A percentile compares a stretch with the other conserved stretches of the same genome.
Conservation (phyloP, 2,797 vertebrate genomes). For the Myripristis jacobus region DNA sequence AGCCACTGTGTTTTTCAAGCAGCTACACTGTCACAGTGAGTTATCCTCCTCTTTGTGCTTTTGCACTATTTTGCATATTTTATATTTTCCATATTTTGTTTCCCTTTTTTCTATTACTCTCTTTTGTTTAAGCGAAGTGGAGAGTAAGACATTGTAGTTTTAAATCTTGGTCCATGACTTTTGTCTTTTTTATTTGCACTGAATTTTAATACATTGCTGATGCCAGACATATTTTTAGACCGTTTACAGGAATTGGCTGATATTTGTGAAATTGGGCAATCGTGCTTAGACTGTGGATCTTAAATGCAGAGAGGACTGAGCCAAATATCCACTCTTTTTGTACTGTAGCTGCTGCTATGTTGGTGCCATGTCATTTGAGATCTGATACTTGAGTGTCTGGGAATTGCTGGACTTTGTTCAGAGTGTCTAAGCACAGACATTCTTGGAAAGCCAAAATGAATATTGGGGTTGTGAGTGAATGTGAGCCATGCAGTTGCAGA, state of each 20-base stretch:
- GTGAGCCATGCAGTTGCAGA: conserved; percentile 70
- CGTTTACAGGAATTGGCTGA: neutral
- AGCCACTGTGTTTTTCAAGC: no score
- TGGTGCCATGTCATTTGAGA: conserved; percentile 71
- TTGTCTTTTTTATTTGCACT: no score
- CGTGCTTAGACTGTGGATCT: conserved; percentile 32
- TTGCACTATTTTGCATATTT: no score
- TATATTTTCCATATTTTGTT: no score
- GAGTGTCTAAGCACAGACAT: conserved; percentile 69
- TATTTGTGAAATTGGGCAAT: conserved; percentile 28
- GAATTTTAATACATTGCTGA: no score
- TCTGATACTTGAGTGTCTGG: conserved; percentile 66
- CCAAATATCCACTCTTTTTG: conserved; percentile 43
- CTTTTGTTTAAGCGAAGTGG: no score
- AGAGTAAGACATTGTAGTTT: no score
- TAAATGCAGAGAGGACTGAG: conserved; percentile 46
- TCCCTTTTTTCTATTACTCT: no score
- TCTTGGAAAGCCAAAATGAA: conserved; percentile 81
- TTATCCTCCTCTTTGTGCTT: no score
- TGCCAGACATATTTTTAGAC: neutral
- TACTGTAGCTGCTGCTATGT: conserved; percentile 25
- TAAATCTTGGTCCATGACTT: no score
- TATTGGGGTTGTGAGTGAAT: conserved; percentile 77
- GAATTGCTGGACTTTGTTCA: conserved; percentile 67
- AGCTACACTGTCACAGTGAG: no score